Evolutionary conservation across 2,113 vertebrate species (phyloP).

Genomic region (Leucosticte australis): DNA sequence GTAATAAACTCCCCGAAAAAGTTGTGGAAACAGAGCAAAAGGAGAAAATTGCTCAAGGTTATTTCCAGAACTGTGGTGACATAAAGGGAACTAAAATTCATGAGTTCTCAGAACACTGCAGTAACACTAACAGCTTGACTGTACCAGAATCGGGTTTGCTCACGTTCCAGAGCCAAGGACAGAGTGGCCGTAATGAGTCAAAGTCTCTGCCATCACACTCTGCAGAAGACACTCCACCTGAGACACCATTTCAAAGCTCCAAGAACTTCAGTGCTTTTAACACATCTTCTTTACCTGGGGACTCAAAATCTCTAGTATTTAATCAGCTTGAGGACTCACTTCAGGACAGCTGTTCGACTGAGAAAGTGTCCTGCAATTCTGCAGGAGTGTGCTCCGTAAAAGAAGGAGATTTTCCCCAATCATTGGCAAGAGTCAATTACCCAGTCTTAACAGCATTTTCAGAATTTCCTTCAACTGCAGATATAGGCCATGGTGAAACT

Average conservation of each 20-base stretch:
- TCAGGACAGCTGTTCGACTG: neutral
- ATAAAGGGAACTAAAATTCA: neutral
- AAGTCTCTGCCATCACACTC: neutral
- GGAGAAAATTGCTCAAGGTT: neutral
- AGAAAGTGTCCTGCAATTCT: neutral
- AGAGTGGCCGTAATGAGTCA: neutral
- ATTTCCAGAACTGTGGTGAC: neutral
- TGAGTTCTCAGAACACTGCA: neutral
- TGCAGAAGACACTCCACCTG: neutral
- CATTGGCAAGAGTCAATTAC: neutral
- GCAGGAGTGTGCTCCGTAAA: neutral
- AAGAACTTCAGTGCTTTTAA: neutral
- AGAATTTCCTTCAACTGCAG: neutral
- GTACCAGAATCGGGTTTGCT: neutral
- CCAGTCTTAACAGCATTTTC: neutral
- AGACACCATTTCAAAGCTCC: constrained; percentile 12
- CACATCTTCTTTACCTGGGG: neutral
- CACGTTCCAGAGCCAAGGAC: neutral
- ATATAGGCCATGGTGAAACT: neutral
- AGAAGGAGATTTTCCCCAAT: neutral
- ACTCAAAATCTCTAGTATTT: neutral
- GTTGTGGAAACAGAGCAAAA: neutral
- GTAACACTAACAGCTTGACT: neutral
- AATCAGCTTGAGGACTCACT: neutral
- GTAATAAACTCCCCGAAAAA: neutral